phyloP scores from a whole-genome alignment of 2,113 vertebrate genomes.

The Podarcis cretensis region DNA sequence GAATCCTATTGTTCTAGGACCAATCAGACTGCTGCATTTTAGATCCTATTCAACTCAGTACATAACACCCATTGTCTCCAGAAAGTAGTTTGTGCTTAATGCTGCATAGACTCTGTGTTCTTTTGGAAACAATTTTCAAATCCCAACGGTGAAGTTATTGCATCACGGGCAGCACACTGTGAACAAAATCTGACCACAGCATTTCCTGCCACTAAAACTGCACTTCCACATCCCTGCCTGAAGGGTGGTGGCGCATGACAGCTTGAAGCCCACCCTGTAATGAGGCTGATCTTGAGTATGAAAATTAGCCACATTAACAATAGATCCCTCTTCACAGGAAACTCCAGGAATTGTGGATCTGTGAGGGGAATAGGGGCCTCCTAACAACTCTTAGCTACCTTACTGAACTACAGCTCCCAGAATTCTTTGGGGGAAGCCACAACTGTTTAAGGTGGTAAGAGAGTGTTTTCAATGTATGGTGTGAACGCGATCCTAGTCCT shows the following conservation, averaged over 20 bases:
- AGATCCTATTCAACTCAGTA: no score
- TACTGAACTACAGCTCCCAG: no score
- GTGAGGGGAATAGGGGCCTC: no score
- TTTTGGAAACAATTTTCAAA: neutral
- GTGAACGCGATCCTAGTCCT: neutral
- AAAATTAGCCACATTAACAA: neutral
- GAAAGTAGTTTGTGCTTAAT: neutral
- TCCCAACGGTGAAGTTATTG: no score
- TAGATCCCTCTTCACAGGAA: no score
- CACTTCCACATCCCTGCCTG: neutral
- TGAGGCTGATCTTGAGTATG: constrained; percentile 3
- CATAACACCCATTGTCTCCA: neutral
- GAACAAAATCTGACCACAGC: neutral
- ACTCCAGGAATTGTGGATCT: no score
- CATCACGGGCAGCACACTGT: neutral
- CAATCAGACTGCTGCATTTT: no score
- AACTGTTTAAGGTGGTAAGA: no score
- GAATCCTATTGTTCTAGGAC: no score
- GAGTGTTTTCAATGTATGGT: no score
- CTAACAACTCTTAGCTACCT: no score
- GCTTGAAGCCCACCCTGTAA: neutral
- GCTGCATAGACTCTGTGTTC: neutral
- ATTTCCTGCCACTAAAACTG: neutral
- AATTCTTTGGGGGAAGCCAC: no score
- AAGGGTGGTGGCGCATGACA: neutral